Base-by-base conservation (phyloP, 2,888 invertebrate species). In the Tortricodes alternella region DNA sequence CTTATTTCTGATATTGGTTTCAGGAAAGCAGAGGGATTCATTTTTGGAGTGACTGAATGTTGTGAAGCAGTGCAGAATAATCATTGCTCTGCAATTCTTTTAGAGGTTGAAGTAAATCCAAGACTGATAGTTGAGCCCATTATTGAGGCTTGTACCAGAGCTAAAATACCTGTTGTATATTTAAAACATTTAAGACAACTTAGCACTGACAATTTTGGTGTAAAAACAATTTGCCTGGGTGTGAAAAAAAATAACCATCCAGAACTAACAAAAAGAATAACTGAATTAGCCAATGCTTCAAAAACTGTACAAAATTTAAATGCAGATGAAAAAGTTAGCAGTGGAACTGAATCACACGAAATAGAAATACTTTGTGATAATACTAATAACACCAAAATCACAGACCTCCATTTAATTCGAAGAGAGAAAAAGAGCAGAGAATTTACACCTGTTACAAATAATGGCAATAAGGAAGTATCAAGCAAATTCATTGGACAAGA, bases 31-130 rank as follows among this genome's bases (percentile, higher is more conserved):
- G 66, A 80, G 1, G 89, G 85, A 0, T 66, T 91, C 2, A 50
- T 85, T 24, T 85, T 90, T 73, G 92, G 92, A 11, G 71, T 89
- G 57, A 75, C 77, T 58, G 79, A 85, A 66, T 86, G 89, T 53
- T 68, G 49, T 18, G 65, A 65, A 60, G 64, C 75, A 9, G 51
- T 87, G 35, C 53, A 75, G 58, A 74, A 57, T 37, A 65, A 64
- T 21, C 51, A 76, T 56, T 85, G 89, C 66, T 71, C 79, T 7
- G 88, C 77, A 23, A 62, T 91, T 5, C 63, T 92, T 1, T 64
- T 92, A 48, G 91, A 91, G 62, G 76, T 83, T 19, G 66, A 74
- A 46, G 76, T 91, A 0, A 86, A 83, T 49, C 89, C 91, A 21
- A 75, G 70, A 59, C 68, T 80, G 3, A 77, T 92, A 65, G 73